Base-by-base conservation (phyloP, 1,140 invertebrate species). In the Panulirus ornatus region DNA sequence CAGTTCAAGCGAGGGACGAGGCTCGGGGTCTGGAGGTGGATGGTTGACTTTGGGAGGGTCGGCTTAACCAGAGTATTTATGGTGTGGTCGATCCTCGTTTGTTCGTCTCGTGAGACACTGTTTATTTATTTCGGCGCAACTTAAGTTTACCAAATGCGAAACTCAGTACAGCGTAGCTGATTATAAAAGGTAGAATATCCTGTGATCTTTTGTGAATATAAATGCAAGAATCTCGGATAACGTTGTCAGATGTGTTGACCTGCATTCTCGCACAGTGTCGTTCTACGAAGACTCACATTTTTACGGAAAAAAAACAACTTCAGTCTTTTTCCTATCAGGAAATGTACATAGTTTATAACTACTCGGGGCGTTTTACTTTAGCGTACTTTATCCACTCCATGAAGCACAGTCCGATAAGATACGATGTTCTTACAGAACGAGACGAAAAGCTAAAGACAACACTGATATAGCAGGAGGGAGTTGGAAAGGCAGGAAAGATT, bases 121-220 rank as follows among this genome's bases (percentile, higher is more conserved):
- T 86, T 76, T 76, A 54, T 63, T 87, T 87, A 87, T 75, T 87
- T 63, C 85, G 38, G 47, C 78, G n/a, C 58, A 30, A 30, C 58
- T 66, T 30, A 47, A 66, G 58, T 66, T 66, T 30, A 30, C 58
- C n/a, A 66, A 27, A 66, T 66, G 30, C 58, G 1, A 27, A 66
- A 30, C 58, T 66, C n/a, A 27, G n/a, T 27, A 30, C 1, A 22
- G n/a, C 3, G 58, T 22, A 30, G 27, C 9, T 22, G 58, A 66
- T 19, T 19, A 11, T 14, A 22, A 11, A 27, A n/a, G 30, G 27
- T 30, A 58, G 54, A 16, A 58, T 58, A 19, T 19, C 19, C 19
- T 19, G 5, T 11, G 44, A 5, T 47, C 5, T 11, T 47, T 47
- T 47, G 54, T 58, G 3, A 16, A 16, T 58, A 22, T 58, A 3